These are phyloP conservation scores for Passerculus sandwichensis DNA, from an alignment of 2,797 vertebrate genomes.

Conservation along the genomic window DNA sequence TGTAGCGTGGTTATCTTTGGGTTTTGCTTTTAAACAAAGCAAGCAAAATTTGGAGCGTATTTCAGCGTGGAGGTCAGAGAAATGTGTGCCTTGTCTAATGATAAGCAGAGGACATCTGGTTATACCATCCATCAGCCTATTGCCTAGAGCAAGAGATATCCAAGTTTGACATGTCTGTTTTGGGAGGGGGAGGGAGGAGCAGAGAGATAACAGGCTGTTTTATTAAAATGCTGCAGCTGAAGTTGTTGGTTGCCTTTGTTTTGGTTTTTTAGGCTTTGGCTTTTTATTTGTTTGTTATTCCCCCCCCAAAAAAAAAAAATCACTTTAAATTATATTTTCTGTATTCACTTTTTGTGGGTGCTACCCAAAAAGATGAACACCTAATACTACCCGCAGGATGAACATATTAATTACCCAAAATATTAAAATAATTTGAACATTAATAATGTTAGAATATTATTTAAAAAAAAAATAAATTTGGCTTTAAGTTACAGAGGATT, in stretches of 20 bases:
- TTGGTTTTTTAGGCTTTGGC: not conserved
- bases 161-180: constrained; percentile 50
- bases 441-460: not conserved
- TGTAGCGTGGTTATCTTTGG: not conserved
- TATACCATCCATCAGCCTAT: constrained; percentile 35
- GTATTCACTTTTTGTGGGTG: not conserved
- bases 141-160: constrained; percentile 36
- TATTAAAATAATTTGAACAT: not conserved
- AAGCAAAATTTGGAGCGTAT: not conserved
- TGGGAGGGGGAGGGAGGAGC: not conserved
- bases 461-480: not conserved
- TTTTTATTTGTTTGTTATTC: not conserved
- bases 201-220: not conserved
- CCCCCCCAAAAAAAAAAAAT: rapidly evolving
- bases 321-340: not conserved
- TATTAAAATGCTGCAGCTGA: not conserved
- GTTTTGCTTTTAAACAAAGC: not conserved
- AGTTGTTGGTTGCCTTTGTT: not conserved
- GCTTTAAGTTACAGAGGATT: not conserved
- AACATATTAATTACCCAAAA: not conserved
- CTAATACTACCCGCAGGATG: not conserved
- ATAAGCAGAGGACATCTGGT: constrained; percentile 53
- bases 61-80: constrained; percentile 1
- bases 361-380: not conserved
- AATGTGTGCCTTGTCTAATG: constrained; percentile 21